These are phyloP conservation scores for Sicus ferrugineus DNA, from an alignment of 2,888 invertebrate genomes.

Conservation along the genomic window DNA sequence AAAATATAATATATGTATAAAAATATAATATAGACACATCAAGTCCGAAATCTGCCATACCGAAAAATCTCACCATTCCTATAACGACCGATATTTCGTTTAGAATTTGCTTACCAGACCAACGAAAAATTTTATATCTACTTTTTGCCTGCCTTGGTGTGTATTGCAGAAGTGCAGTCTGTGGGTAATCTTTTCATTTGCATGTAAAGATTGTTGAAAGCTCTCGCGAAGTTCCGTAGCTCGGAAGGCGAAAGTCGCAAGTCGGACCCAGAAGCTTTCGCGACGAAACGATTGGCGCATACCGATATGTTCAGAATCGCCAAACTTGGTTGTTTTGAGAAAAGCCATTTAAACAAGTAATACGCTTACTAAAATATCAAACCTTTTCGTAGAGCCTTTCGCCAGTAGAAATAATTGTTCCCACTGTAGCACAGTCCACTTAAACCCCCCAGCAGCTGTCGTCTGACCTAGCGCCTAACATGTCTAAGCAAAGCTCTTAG, in stretches of 20 bases:
- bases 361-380: no score
- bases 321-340: no score
- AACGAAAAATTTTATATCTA: constrained; percentile 17
- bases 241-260: constrained; percentile 9
- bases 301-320: no score
- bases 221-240: constrained; percentile 27
- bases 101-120: neutral
- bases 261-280: neutral
- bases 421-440: neutral
- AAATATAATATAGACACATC: no score
- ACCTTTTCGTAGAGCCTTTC: no score
- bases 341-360: no score
- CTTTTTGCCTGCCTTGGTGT: constrained; percentile 53
- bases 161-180: constrained; percentile 52
- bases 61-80: no score
- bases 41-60: no score
- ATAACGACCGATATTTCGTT: no score
- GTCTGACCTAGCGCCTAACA: neutral
- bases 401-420: neutral
- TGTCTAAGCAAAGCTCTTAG: constrained; percentile 7
- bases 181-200: constrained; percentile 51
- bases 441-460: neutral
- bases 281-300: neutral
- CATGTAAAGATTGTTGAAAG: constrained; percentile 41
- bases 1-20: neutral